Base-by-base conservation (phyloP, 2,888 invertebrate genomes). In the Amphipoea oculea region DNA sequence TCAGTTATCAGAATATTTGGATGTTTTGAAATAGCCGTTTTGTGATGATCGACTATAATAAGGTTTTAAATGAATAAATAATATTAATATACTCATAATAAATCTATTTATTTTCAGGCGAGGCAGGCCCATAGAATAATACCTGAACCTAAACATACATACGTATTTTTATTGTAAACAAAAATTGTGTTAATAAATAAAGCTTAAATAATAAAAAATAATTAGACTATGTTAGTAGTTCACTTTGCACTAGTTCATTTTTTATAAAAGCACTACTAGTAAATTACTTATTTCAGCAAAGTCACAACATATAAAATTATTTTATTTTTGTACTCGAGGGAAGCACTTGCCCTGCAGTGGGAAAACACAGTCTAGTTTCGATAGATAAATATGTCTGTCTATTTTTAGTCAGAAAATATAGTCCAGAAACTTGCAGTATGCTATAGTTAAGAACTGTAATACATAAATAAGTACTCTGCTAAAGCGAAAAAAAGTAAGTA, bases 401-500 rank as follows among this genome's bases (percentile, higher is more conserved):
- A 54, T n/a, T 45, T 80, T 63, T 17, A 20, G 20, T 36, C 14
- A 69, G 29, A 40, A 68, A 69, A 20, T 29, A 36, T 36, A n/a
- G 9, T 14, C 29, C 7, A 63, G 4, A 29, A 48, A 42, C 36
- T 20, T n/a, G 36, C 7, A 29, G 17, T n/a, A 9, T 48, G 57
- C 6, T 48, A 29, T 20, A 40, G 29, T 57, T 65, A 2, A 45
- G 20, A 45, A 63, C 45, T 63, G 11, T 42, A 23, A 7, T 23
- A 29, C 23, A 63, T 69, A 83, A 68, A 70, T 51, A 76, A 70
- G 12, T 66, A 62, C 54, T 51, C 36, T 36, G 29, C 20, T 45
- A 7, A 45, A 71, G 29, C n/a, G 71, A 74, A 82, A 74, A n/a
- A 57, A 62, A 48, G 5, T 36, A 63, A 82, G 36, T 86, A 69